Conservation (phyloP, 2,797 vertebrate species). For the Microctenopoma lineatum region DNA sequence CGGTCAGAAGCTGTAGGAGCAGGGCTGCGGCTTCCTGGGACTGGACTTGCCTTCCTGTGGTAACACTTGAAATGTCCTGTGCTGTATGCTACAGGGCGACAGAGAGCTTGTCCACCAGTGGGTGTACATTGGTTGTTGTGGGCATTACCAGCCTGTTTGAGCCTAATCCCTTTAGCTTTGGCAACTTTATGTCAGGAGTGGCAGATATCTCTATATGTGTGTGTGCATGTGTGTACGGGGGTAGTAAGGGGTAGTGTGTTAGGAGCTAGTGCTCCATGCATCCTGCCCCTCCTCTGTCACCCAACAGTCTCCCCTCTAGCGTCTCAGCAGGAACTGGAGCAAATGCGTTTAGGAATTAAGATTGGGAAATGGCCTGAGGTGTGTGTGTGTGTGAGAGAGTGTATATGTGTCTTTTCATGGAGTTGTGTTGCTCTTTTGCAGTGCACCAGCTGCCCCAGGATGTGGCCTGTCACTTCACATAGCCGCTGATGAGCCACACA, state of each 20-base stretch:
- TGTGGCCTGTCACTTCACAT: conserved; percentile 98
- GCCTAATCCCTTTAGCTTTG: conserved; percentile 81
- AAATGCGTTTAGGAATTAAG: conserved; percentile 98
- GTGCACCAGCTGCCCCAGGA: conserved; percentile 92
- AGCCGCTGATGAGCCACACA: conserved; percentile 94
- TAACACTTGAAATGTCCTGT: not conserved
- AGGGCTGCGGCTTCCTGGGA: no score
- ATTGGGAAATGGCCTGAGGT: conserved; percentile 74
- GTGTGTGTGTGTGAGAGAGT: conserved; percentile 71
- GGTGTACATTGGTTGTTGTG: conserved; percentile 66
- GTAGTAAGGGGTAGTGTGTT: conserved; percentile 85
- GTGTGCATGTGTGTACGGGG: conserved; percentile 60
- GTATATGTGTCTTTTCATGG: conserved; percentile 82
- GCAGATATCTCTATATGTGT: conserved; percentile 39
- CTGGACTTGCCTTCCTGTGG: no score
- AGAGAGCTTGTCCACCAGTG: conserved; percentile 17
- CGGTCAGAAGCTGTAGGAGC: no score
- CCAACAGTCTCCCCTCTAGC: conserved; percentile 88
- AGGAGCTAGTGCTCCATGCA: conserved; percentile 81
- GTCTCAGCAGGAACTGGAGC: conserved; percentile 94
- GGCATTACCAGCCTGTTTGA: conserved; percentile 42
- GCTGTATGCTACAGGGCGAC: not conserved
- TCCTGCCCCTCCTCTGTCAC: conserved; percentile 75
- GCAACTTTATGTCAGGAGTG: conserved; percentile 68
- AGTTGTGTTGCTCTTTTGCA: conserved; percentile 91